Evolutionary conservation across 2,113 vertebrate species (phyloP), one percentile per base, ranked within the genome.

Genomic region (Clarias macrocephalus): DNA sequence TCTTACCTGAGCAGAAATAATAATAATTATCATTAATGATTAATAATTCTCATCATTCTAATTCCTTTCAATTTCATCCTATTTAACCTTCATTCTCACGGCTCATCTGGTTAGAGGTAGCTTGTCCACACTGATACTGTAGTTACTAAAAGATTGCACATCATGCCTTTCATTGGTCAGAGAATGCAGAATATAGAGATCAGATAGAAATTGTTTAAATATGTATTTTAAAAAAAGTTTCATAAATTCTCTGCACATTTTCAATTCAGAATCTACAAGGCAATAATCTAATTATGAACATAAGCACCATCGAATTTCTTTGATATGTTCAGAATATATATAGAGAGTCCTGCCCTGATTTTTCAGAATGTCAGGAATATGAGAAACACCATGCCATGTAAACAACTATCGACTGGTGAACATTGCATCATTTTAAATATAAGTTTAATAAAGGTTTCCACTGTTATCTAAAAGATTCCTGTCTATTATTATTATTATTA

Each of bases 371-470:
- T 56, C 52, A 77, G 42, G 42, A 52, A 79, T 33, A 83, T 57
- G 15, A 84, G 54, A 73, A 75, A 84, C 37, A 42, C 10, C 18
- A 59, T 23, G 30, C 59, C 30, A 25, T 57, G n/a, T 28, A 80
- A 68, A 83, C n/a, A 65, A 59, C 23, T 12, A 19, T 56, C 52
- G 33, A 23, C 54, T 21, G n/a, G 33, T 56, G 82, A 59, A 84
- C 19, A 28, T 19, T 28, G 15, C 12, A 84, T 84, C 28, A 33
- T 12, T 72, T 16, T 57, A 37, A 48, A 6, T 48, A 7, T 37
- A 73, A 59, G 52, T 84, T 30, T 37, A 84, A 73, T 72, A 83
- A 83, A 83, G 82, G 28, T 48, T 68, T 66, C 60, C 42, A 52
- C 42, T 12, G 19, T 63, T 82, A 54, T 8, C 30, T 75, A 52